Conservation (phyloP, 2,797 vertebrate species). For the Myotis daubentonii region DNA sequence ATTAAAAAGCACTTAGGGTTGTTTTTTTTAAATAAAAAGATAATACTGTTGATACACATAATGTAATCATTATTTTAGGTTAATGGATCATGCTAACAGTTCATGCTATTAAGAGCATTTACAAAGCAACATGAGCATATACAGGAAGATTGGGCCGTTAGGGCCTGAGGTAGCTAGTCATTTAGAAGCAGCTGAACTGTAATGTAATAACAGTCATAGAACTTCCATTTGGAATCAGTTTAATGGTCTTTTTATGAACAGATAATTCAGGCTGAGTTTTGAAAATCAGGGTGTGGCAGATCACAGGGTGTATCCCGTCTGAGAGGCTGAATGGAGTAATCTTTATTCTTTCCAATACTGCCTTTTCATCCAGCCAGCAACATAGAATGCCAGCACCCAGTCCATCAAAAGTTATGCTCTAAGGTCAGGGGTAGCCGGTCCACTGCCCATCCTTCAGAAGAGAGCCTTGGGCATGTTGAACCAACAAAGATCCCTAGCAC, state of each 20-base stretch:
- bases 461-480: neutral
- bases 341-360: neutral
- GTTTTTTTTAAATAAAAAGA: neutral
- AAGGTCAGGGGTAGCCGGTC: neutral
- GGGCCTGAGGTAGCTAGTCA: neutral
- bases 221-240: neutral
- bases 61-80: conserved; percentile 53
- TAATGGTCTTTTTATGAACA: neutral
- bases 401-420: neutral
- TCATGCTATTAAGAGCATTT: conserved; percentile 19
- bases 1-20: conserved; percentile 36
- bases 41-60: neutral
- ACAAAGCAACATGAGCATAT: neutral
- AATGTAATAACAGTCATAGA: neutral
- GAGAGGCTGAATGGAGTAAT: neutral
- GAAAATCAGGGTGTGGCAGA: neutral
- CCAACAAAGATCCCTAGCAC: neutral
- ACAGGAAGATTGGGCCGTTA: neutral
- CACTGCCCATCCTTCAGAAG: neutral
- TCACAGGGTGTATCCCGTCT: neutral
- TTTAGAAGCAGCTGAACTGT: neutral
- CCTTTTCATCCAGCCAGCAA: neutral
- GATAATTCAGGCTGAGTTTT: conserved; percentile 12
- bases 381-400: neutral
- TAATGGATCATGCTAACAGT: conserved; percentile 33